Evolutionary conservation across 2,888 invertebrate species (phyloP).

Genomic region (Aphidius colemani): DNA sequence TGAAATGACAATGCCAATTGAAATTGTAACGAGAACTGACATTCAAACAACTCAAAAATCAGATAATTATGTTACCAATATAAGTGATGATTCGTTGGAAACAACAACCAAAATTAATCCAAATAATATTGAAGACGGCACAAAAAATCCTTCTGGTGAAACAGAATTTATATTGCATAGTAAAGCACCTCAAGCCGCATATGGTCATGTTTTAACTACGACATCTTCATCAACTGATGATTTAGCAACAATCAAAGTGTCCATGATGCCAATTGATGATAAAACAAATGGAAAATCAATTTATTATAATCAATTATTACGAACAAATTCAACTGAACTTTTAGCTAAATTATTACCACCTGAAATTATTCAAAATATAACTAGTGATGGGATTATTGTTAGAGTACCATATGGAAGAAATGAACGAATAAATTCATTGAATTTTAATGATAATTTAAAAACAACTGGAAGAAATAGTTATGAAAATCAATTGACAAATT

Average conservation of each 20-base stretch:
- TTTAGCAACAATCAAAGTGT: slow-evolving; percentile 4
- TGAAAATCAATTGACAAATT: not conserved
- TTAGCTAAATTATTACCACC: slow-evolving; percentile 31
- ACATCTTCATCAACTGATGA: not conserved
- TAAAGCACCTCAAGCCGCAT: not conserved
- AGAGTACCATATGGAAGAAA: slow-evolving; percentile 20
- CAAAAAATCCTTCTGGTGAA: not conserved
- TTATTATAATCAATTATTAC: slow-evolving; percentile 2
- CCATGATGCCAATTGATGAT: slow-evolving; percentile 9
- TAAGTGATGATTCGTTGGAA: not conserved
- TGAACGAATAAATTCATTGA: not conserved
- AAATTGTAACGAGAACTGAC: too few species aligned
- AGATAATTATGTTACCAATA: not conserved
- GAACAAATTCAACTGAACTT: slow-evolving; percentile 30
- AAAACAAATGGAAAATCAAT: not conserved
- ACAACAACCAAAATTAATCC: not conserved
- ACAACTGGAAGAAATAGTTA: not conserved
- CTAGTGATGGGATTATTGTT: slow-evolving; percentile 30
- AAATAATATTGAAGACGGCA: not conserved
- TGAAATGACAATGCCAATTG: too few species aligned
- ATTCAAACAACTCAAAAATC: not conserved
- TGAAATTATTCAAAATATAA: slow-evolving; percentile 30
- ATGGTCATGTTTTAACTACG: not conserved
- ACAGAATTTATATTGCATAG: too few species aligned
- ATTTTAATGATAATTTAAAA: not conserved